Evolutionary conservation across 2,888 invertebrate species (phyloP).

Genomic region (Blastobasis lacticolella): DNA sequence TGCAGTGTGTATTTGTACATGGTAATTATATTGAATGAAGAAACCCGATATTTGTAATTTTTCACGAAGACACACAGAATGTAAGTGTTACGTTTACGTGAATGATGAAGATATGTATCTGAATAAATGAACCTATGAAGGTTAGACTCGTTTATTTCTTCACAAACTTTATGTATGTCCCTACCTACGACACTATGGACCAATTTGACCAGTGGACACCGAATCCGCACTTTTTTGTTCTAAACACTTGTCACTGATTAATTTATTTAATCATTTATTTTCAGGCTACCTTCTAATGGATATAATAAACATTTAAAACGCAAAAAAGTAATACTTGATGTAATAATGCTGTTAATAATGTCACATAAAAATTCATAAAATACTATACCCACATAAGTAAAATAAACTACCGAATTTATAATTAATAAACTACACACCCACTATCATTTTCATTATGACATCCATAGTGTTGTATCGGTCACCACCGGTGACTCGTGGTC

Average conservation of each 20-base stretch:
- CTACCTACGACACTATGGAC: too few relatives aligned
- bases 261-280: too few relatives aligned
- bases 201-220: too few relatives aligned
- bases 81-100: slow-evolving; percentile 30
- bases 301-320: background rate
- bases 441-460: background rate
- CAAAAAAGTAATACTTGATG: background rate
- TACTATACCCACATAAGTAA: too few relatives aligned
- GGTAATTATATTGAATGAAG: slow-evolving; percentile 5
- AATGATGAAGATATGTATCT: slow-evolving; percentile 42
- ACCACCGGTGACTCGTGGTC: too few relatives aligned
- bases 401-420: too few relatives aligned
- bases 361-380: too few relatives aligned
- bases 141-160: slow-evolving; percentile 19
- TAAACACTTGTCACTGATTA: too few relatives aligned
- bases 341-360: too few relatives aligned
- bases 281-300: background rate
- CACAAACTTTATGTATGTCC: too few relatives aligned
- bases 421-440: background rate
- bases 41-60: slow-evolving; percentile 43
- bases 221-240: slow-evolving; percentile 1
- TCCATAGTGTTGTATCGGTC: background rate
- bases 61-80: slow-evolving; percentile 36
- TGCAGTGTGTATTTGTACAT: too few relatives aligned
- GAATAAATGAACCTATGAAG: slow-evolving; percentile 50